phyloP scores from a whole-genome alignment of 2,888 invertebrate genomes.

The Drosophila histrio region DNA sequence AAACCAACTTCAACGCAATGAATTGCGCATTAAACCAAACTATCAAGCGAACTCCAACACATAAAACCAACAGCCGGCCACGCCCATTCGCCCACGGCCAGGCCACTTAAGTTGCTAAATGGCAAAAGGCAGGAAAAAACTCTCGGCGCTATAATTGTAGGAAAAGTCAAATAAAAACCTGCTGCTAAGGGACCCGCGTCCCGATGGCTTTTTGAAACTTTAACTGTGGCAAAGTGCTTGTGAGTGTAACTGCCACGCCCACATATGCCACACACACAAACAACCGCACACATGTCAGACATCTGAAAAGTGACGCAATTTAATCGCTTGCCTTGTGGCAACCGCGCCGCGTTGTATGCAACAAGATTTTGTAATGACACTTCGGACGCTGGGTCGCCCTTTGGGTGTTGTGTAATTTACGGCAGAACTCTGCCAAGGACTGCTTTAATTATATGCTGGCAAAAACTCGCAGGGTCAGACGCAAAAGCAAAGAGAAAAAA shows the following conservation, averaged over 20 bases:
- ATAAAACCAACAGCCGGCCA: background rate
- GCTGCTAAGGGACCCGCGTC: slow-evolving; percentile 32
- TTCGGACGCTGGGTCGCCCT: slow-evolving; percentile 18
- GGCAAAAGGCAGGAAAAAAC: slow-evolving; percentile 24
- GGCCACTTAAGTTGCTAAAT: slow-evolving; percentile 29
- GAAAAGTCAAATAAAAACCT: slow-evolving; percentile 58
- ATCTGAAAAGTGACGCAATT: slow-evolving; percentile 33
- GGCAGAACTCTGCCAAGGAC: slow-evolving; percentile 32
- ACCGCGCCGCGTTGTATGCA: slow-evolving; percentile 28
- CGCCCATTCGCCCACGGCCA: slow-evolving; percentile 20
- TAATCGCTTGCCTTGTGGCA: slow-evolving; percentile 39
- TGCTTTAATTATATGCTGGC: slow-evolving; percentile 17
- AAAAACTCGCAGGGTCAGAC: background rate
- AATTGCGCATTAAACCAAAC: slow-evolving; percentile 22
- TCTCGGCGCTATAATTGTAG: slow-evolving; percentile 47
- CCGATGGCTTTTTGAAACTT: slow-evolving; percentile 59
- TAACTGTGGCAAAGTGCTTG: slow-evolving; percentile 59
- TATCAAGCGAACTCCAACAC: slow-evolving; percentile 23
- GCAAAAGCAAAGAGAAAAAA: slow-evolving; percentile 1
- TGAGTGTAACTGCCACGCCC: slow-evolving; percentile 31
- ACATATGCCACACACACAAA: background rate
- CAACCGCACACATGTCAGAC: slow-evolving; percentile 9
- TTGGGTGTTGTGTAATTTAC: slow-evolving; percentile 38
- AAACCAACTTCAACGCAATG: background rate
- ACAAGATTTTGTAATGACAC: slow-evolving; percentile 58